Evolutionary conservation across 2,113 vertebrate species (phyloP).

Genomic region (Centropus bengalensis): DNA sequence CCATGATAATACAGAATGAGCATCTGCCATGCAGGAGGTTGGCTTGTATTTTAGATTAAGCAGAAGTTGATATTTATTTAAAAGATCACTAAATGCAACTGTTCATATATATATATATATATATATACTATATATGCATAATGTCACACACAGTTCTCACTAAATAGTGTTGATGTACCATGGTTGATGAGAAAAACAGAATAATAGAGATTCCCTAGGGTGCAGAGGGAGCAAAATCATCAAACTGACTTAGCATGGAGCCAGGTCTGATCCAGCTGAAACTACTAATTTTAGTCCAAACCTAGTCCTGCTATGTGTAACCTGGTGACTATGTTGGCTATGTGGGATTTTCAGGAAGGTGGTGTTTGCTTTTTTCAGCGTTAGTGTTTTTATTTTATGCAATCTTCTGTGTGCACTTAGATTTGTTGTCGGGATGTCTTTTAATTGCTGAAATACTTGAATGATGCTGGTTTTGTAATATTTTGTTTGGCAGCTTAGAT

Average conservation of each 20-base stretch:
- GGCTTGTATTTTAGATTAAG: not conserved
- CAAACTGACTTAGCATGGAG: not conserved
- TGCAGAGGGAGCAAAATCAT: not conserved
- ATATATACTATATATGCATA: too few species aligned
- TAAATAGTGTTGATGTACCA: not conserved
- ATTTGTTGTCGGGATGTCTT: not conserved
- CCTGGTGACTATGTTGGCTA: not conserved
- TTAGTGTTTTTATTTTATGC: not conserved
- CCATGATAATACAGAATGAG: not conserved
- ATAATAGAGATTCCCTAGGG: not conserved
- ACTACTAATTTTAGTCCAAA: not conserved
- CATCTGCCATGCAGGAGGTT: not conserved
- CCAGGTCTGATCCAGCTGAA: not conserved
- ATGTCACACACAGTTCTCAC: not conserved
- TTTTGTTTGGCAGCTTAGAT: not conserved
- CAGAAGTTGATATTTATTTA: not conserved
- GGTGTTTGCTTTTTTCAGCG: not conserved
- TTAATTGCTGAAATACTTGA: not conserved
- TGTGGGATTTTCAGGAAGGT: not conserved
- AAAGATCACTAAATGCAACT: not conserved
- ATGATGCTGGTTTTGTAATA: not conserved
- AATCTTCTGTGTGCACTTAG: not conserved
- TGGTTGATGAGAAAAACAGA: not conserved
- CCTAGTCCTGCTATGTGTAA: accelerated
- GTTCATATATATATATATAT: too few species aligned